Conservation (phyloP, 1,140 invertebrate genomes). For the Melanaphis sacchari region DNA sequence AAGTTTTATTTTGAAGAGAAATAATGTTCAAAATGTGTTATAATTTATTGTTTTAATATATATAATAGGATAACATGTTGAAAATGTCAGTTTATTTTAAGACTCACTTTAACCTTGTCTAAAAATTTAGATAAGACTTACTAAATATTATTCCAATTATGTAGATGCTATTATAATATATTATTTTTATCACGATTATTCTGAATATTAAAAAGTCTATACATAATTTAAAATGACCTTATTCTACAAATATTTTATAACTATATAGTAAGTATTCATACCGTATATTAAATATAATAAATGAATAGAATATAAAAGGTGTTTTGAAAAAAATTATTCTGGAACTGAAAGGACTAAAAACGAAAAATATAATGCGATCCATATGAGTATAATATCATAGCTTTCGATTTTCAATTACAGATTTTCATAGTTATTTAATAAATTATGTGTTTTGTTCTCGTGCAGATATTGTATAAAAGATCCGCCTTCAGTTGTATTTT, state of each 20-base stretch:
- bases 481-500: not conserved
- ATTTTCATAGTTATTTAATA: not conserved
- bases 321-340: not conserved
- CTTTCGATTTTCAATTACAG: not conserved
- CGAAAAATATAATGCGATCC: not conserved
- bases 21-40: not conserved
- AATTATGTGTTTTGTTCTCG: not conserved
- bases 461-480: not conserved
- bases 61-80: not conserved
- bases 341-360: not conserved
- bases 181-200: not conserved
- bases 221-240: not conserved
- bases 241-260: no score
- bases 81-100: not conserved
- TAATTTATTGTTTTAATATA: not conserved
- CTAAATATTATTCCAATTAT: not conserved
- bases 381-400: not conserved
- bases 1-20: not conserved
- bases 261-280: no score
- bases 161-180: not conserved
- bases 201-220: not conserved
- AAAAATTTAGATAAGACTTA: not conserved
- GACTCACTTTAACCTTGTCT: not conserved
- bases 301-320: not conserved
- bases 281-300: not conserved